A percentile compares a stretch with the other conserved stretches of the same genome.
Evolutionary conservation across 2,797 vertebrate genomes (phyloP).

Genomic region (Luscinia luscinia): DNA sequence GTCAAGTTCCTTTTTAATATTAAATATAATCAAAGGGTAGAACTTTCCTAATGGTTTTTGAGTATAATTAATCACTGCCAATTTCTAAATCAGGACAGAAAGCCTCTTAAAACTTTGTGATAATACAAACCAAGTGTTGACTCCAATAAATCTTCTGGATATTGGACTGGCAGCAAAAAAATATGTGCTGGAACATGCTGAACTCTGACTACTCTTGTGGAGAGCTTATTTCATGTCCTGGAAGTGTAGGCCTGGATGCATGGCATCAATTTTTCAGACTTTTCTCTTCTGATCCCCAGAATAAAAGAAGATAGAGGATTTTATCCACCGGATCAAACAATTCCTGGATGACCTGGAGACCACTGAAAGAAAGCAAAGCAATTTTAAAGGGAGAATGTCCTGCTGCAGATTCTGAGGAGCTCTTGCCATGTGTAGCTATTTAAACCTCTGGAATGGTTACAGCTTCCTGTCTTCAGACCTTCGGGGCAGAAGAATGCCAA

Average conservation of each 20-base stretch:
- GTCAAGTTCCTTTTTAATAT: background rate
- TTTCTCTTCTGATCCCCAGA: background rate
- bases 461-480: background rate
- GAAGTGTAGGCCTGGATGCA: background rate
- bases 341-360: background rate
- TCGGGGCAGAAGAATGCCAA: background rate
- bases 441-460: background rate
- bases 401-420: background rate
- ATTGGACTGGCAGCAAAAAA: background rate
- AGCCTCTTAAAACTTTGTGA: background rate
- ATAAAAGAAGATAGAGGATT: background rate
- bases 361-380: background rate
- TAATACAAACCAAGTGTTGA: background rate
- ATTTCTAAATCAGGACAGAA: background rate
- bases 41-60: background rate
- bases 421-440: background rate
- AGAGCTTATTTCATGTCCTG: background rate
- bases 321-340: background rate
- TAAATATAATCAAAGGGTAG: background rate
- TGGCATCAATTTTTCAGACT: background rate
- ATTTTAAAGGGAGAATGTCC: background rate
- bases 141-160: background rate
- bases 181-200: background rate
- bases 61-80: background rate
- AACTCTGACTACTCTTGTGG: background rate